Conservation (phyloP, 2,888 invertebrate species). For the Tenthredo mesomela region DNA sequence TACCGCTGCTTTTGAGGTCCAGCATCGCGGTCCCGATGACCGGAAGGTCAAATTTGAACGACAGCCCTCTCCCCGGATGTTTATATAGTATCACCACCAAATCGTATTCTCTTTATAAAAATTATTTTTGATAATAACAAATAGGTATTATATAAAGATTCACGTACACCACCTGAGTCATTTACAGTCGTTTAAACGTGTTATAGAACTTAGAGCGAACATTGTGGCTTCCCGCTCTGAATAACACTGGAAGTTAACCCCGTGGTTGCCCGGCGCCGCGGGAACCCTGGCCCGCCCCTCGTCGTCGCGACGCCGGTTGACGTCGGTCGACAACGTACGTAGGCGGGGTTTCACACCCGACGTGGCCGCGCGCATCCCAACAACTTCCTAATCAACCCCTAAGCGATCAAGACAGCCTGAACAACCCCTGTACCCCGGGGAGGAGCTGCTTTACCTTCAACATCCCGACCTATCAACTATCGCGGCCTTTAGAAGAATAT, state of each 20-base stretch:
- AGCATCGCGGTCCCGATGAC: slow-evolving; percentile 82
- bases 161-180: slow-evolving; percentile 52
- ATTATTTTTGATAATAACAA: background rate
- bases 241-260: slow-evolving; percentile 66
- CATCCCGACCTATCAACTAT: slow-evolving; percentile 26
- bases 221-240: slow-evolving; percentile 72
- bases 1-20: slow-evolving; percentile 95
- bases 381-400: slow-evolving; percentile 48
- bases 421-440: slow-evolving; percentile 17
- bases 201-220: slow-evolving; percentile 44
- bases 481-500: background rate
- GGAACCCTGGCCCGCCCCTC: slow-evolving; percentile 51
- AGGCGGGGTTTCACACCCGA: slow-evolving; percentile 51
- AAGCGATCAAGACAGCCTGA: slow-evolving; percentile 36
- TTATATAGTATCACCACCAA: slow-evolving; percentile 36
- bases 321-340: slow-evolving; percentile 28
- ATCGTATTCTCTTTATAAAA: background rate
- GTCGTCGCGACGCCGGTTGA: slow-evolving; percentile 48
- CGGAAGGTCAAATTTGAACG: slow-evolving; percentile 46
- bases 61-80: slow-evolving; percentile 51
- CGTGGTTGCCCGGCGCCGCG: slow-evolving; percentile 47
- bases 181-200: slow-evolving; percentile 33
- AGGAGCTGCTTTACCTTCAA: slow-evolving; percentile 22
- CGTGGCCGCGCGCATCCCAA: slow-evolving; percentile 52
- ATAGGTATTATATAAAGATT: background rate